These are phyloP conservation scores for Coptodon bakossiorum DNA, from an alignment of 2,113 vertebrate genomes.

Conservation along the genomic window DNA sequence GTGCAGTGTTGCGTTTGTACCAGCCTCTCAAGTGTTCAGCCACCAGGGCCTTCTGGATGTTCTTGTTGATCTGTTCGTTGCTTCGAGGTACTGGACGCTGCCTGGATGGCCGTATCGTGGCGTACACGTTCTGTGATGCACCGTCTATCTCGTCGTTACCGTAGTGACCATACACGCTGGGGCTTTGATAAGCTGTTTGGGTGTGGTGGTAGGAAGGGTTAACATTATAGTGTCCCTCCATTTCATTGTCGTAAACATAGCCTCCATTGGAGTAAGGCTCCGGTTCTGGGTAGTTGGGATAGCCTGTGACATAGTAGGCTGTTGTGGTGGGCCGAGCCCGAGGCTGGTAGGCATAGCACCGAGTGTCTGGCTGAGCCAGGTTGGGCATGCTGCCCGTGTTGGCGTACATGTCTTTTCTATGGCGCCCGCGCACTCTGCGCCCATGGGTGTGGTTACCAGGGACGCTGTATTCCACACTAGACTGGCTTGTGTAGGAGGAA, in stretches of 20 bases:
- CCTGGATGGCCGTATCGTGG: slow-evolving; percentile 83
- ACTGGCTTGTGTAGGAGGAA: slow-evolving; percentile 96
- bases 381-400: slow-evolving; percentile 96
- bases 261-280: slow-evolving; percentile 73
- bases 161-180: slow-evolving; percentile 74
- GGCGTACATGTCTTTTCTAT: slow-evolving; percentile 79
- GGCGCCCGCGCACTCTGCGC: slow-evolving; percentile 76
- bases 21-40: slow-evolving; percentile 90
- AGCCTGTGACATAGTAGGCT: slow-evolving; percentile 84
- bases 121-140: slow-evolving; percentile 82
- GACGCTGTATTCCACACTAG: slow-evolving; percentile 81
- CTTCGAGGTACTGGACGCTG: slow-evolving; percentile 69
- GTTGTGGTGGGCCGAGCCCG: slow-evolving; percentile 74
- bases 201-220: slow-evolving; percentile 72
- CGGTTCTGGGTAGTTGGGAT: slow-evolving; percentile 68
- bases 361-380: slow-evolving; percentile 80
- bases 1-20: slow-evolving; percentile 87
- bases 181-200: slow-evolving; percentile 64
- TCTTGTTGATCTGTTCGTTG: slow-evolving; percentile 78
- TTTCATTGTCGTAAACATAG: slow-evolving; percentile 84
- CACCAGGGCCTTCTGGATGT: slow-evolving; percentile 88
- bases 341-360: slow-evolving; percentile 70
- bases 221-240: slow-evolving; percentile 88
- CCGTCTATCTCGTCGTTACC: slow-evolving; percentile 76
- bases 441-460: slow-evolving; percentile 74